phyloP scores from a whole-genome alignment of 2,797 vertebrate genomes.

The Chaetodon trifasciatus region DNA sequence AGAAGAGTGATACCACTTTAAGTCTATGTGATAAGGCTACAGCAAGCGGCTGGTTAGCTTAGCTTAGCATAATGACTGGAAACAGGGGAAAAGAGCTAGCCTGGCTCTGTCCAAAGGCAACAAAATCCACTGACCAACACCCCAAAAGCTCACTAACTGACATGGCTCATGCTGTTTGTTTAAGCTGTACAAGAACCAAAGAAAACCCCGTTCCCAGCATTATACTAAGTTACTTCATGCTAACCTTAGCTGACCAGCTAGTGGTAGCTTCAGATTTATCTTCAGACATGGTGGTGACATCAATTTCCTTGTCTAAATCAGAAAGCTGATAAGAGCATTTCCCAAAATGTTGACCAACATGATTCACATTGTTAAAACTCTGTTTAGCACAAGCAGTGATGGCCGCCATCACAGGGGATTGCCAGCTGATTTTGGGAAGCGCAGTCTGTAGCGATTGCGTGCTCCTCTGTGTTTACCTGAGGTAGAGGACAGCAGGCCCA shows the following conservation, averaged over 20 bases:
- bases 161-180: neutral
- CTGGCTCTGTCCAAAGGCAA: neutral
- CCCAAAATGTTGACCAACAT: neutral
- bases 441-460: too few species aligned
- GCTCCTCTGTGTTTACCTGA: slow-evolving; percentile 60
- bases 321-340: neutral
- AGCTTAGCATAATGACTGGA: neutral
- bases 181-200: neutral
- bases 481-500: slow-evolving; percentile 84
- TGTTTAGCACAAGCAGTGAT: neutral
- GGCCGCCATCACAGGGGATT: too few species aligned
- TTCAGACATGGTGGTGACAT: too few species aligned
- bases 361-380: too few species aligned
- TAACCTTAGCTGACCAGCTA: neutral
- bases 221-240: neutral
- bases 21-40: neutral
- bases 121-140: too few species aligned
- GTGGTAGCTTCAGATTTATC: neutral
- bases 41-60: neutral
- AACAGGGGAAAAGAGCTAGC: neutral
- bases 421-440: too few species aligned
- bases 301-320: too few species aligned
- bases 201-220: neutral
- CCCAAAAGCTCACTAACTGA: neutral
- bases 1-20: neutral